Evolutionary conservation across 2,888 invertebrate genomes (phyloP), one percentile per base, ranked within the genome.

Genomic region (Dascillus cervinus): DNA sequence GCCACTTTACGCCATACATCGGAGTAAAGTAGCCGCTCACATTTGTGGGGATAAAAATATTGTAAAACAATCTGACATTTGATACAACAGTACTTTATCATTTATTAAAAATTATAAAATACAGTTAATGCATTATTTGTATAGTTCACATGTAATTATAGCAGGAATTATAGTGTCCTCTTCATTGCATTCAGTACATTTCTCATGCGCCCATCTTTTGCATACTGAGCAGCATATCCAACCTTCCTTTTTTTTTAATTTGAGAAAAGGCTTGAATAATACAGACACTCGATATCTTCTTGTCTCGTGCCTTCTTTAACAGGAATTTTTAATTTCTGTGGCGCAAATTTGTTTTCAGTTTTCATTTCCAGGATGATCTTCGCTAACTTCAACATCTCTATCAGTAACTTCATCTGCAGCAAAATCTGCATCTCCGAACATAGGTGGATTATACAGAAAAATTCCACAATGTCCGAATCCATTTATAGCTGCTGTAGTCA

Each of bases 401-500:
- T 26, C 27, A 17, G 27, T 26, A 17, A 26, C 27, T 26, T 26
- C 17, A 26, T 15, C 9, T 26, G 27, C 26, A 14, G 26, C 3
- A 26, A 26, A 26, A 13, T 17, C 27, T 26, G 17, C 13, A 15
- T 15, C 27, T 8, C 17, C 9, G 12, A 24, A 24, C 3, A 24
- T 8, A 24, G 11, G n/a, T n/a, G n/a, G 4, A 10, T 24, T 26
- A 11, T 26, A 13, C 10, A 4, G 4, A 5, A 26, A n/a, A n/a
- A n/a, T n/a, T 26, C 12, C 27, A 17, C 13, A 26, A 26, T 13
- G 24, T 11, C 3, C 12, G 10, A 26, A 26, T 26, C 12, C 27
- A 2, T 4, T 3, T 15, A 26, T 26, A 15, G 15, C 17, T 17
- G 13, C 11, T 11, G 24, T 24, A 24, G 24, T 11, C 11, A 11